Conservation (phyloP, 2,113 vertebrate species). For the Jacana jacana region DNA sequence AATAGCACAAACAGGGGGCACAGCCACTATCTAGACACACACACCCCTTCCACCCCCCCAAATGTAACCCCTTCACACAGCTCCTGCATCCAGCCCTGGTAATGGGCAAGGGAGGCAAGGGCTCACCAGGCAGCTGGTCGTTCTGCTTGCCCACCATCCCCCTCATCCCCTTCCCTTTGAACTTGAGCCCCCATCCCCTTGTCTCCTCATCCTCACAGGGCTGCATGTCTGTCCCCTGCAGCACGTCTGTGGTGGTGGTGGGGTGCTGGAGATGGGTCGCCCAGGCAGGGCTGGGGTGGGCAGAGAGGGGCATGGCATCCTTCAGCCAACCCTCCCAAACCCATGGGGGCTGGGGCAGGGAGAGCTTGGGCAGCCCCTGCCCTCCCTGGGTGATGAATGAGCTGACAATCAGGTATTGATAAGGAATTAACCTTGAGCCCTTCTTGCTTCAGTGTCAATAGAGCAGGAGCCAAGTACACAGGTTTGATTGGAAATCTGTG, state of each 20-base stretch:
- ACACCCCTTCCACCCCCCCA: too few relatives aligned
- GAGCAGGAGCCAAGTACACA: conserved; percentile 69
- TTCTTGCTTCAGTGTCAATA: conserved; percentile 74
- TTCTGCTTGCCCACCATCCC: neutral
- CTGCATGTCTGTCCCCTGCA: neutral
- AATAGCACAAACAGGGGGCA: neutral
- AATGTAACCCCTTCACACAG: accelerated
- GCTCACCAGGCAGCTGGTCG: neutral
- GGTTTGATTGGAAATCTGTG: conserved; percentile 62
- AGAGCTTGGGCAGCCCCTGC: neutral
- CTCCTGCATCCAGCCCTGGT: neutral
- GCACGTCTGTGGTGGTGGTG: too few relatives aligned
- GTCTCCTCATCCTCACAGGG: neutral
- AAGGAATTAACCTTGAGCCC: conserved; percentile 84
- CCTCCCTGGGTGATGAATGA: conserved; percentile 72
- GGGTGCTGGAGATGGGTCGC: accelerated
- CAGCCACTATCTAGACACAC: neutral
- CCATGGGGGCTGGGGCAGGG: neutral
- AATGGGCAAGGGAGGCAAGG: neutral
- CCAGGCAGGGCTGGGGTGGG: neutral
- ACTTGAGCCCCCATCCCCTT: neutral
- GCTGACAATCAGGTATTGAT: conserved; percentile 81
- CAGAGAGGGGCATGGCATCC: neutral
- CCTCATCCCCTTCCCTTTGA: neutral
- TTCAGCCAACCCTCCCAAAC: neutral